Evolutionary conservation across 2,797 vertebrate species (phyloP).

Genomic region (Halcyon leucocephala): DNA sequence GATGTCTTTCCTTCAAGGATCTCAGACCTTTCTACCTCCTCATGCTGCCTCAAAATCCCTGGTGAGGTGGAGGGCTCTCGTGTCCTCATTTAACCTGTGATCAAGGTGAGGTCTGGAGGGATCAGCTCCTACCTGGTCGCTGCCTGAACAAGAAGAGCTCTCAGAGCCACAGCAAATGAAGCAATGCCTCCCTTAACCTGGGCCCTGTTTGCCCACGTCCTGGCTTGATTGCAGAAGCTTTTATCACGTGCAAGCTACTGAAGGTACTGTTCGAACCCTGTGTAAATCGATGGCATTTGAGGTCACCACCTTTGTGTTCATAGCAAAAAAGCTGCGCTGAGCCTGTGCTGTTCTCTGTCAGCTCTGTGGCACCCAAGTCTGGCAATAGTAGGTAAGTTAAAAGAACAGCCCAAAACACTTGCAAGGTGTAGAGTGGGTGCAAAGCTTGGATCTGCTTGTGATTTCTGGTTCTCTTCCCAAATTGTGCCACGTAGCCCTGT

Average conservation of each 20-base stretch:
- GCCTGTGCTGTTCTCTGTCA: accelerated
- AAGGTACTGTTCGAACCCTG: neutral
- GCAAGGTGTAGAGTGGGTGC: neutral
- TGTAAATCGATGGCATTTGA: neutral
- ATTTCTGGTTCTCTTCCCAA: neutral
- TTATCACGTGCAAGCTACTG: neutral
- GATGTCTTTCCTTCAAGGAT: neutral
- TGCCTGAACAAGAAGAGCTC: neutral
- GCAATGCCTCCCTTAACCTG: neutral
- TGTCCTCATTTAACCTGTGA: neutral
- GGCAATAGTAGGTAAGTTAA: neutral
- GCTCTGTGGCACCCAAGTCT: neutral
- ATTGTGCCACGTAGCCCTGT: accelerated
- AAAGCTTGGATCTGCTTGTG: neutral
- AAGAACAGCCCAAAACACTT: neutral
- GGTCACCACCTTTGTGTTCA: accelerated
- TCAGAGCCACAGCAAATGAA: accelerated
- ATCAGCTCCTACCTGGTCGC: neutral
- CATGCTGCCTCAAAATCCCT: neutral
- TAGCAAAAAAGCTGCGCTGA: neutral
- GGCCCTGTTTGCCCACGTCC: accelerated
- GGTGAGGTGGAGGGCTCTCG: neutral
- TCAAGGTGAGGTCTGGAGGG: neutral
- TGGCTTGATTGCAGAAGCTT: neutral
- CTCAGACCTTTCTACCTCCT: neutral